Evolutionary conservation across 2,797 vertebrate genomes (phyloP).

Genomic region (Coccyzus lansbergi): DNA sequence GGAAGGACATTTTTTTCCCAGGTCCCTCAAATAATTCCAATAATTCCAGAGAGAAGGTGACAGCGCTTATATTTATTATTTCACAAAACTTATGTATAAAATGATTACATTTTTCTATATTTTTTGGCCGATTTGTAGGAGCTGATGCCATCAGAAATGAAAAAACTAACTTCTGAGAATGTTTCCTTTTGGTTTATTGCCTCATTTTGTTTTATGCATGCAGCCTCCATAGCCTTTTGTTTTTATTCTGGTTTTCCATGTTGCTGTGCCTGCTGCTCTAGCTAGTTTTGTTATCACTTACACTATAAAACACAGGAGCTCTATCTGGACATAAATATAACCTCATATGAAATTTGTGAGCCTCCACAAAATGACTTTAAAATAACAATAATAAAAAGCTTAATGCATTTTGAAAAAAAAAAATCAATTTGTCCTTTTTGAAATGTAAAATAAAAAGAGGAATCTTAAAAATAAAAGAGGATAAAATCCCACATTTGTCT

Average conservation of each 20-base stretch:
- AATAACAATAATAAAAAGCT: neutral
- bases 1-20: neutral
- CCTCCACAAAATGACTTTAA: neutral
- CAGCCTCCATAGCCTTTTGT: neutral
- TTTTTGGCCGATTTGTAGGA: neutral
- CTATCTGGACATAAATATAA: neutral
- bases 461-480: neutral
- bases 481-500: neutral
- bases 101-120: constrained; percentile 11
- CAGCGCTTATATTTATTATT: constrained; percentile 1
- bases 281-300: neutral
- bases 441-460: neutral
- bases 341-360: neutral
- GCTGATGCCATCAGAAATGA: constrained; percentile 26
- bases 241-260: constrained; percentile 20
- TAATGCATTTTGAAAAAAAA: neutral
- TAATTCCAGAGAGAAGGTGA: neutral
- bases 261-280: neutral
- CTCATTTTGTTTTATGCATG: constrained; percentile 52
- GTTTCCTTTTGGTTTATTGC: constrained; percentile 14
- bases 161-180: neutral
- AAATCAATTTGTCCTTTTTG: neutral
- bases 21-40: neutral
- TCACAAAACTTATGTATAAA: constrained; percentile 4
- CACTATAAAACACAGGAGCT: neutral